A percentile compares a stretch with the other conserved stretches of the same genome.
Conservation (phyloP, 2,797 vertebrate species). For the Microctenopoma stevenorrisi region DNA sequence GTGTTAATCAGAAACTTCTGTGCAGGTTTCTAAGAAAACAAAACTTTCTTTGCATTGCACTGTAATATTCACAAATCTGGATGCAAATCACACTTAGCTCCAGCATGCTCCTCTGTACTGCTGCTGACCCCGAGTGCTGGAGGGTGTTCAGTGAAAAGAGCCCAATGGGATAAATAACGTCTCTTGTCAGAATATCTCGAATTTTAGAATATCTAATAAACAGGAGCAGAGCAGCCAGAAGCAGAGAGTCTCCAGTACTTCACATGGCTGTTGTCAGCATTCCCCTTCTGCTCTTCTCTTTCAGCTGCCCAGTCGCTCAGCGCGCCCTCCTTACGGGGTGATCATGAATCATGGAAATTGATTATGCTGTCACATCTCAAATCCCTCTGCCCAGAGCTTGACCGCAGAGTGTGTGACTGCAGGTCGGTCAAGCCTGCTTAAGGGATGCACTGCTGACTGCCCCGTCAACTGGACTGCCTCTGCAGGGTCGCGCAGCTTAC, state of each 20-base stretch:
- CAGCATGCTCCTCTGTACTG: slow-evolving; percentile 27
- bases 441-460: slow-evolving; percentile 67
- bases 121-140: slow-evolving; percentile 28
- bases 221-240: slow-evolving; percentile 16
- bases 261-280: slow-evolving; percentile 74
- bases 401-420: slow-evolving; percentile 80
- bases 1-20: slow-evolving; percentile 16
- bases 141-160: slow-evolving; percentile 24
- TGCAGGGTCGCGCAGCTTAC: slow-evolving; percentile 73
- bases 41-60: not conserved
- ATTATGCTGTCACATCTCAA: slow-evolving; percentile 84
- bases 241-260: slow-evolving; percentile 37
- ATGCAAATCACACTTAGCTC: slow-evolving; percentile 19
- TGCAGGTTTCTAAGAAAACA: slow-evolving; percentile 4
- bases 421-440: slow-evolving; percentile 84
- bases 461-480: slow-evolving; percentile 54
- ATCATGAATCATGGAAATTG: slow-evolving; percentile 84
- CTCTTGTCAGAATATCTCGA: not conserved
- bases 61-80: slow-evolving; percentile 20
- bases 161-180: slow-evolving; percentile 37
- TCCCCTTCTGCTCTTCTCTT: slow-evolving; percentile 68
- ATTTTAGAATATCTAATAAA: slow-evolving; percentile 40
- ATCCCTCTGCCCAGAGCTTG: slow-evolving; percentile 74
- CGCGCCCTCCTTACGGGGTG: slow-evolving; percentile 61
- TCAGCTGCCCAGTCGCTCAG: slow-evolving; percentile 74